Conservation (phyloP, 1,140 invertebrate genomes). For the Pinna nobilis region DNA sequence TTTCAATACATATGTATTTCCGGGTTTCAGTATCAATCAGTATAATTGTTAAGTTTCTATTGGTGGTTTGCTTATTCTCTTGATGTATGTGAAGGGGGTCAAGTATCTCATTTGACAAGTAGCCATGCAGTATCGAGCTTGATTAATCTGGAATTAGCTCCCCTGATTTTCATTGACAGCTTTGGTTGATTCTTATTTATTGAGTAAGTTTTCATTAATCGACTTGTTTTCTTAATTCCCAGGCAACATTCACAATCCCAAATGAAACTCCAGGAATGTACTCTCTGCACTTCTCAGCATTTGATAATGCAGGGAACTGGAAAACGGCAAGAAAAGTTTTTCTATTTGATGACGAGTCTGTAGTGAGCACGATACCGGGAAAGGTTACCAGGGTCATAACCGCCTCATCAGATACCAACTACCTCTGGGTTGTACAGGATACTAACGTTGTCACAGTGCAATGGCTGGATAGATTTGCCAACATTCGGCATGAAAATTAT, state of each 20-base stretch:
- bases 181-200: background rate
- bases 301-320: constrained; percentile 48
- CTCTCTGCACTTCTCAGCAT: constrained; percentile 36
- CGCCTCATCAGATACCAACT: constrained; percentile 19
- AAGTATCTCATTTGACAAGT: too few relatives aligned
- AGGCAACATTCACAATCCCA: constrained; percentile 31
- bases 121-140: background rate
- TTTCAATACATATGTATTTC: too few relatives aligned
- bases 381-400: constrained; percentile 28
- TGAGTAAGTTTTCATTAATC: background rate
- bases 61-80: too few relatives aligned
- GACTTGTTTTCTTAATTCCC: background rate
- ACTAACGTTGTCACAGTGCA: constrained; percentile 20
- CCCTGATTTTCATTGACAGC: background rate
- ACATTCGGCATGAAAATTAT: constrained; percentile 32
- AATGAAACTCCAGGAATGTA: constrained; percentile 36
- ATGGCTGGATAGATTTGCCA: constrained; percentile 43
- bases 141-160: background rate
- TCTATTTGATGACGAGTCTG: constrained; percentile 36
- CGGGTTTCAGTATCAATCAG: too few relatives aligned
- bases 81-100: too few relatives aligned
- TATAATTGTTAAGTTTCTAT: too few relatives aligned
- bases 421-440: constrained; percentile 30
- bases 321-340: constrained; percentile 42
- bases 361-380: background rate